A percentile compares a stretch with the other conserved stretches of the same genome.
Conservation (phyloP, 2,888 invertebrate genomes). For the Neria commutata region DNA sequence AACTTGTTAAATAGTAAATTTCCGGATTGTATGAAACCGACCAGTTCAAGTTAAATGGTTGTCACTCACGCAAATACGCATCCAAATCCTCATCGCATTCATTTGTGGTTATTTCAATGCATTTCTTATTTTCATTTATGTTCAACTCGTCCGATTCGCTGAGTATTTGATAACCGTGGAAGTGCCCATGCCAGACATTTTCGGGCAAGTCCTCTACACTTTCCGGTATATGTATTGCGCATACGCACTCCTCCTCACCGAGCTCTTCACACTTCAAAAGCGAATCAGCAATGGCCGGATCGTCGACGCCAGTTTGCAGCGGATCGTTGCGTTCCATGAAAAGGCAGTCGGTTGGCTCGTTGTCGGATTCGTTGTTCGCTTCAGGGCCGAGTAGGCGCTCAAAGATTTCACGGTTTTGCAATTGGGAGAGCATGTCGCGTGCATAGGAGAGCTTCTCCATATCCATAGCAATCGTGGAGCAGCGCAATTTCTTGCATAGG, state of each 20-base stretch:
- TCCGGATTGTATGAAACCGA: too few species aligned
- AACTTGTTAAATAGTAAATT: too few species aligned
- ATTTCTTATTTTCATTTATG: slow-evolving; percentile 42
- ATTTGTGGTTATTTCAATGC: slow-evolving; percentile 37
- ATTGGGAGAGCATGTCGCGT: slow-evolving; percentile 36
- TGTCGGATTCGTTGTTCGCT: background rate
- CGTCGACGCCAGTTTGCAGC: background rate
- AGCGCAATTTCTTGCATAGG: slow-evolving; percentile 41
- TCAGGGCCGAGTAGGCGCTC: slow-evolving; percentile 32
- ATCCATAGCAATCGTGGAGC: slow-evolving; percentile 35
- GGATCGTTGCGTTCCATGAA: background rate
- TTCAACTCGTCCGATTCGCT: slow-evolving; percentile 26
- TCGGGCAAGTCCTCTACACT: slow-evolving; percentile 14
- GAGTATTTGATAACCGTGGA: slow-evolving; percentile 44
- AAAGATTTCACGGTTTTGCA: slow-evolving; percentile 42
- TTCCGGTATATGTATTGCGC: background rate
- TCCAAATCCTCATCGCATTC: slow-evolving; percentile 30
- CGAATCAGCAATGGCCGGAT: background rate
- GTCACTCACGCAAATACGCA: slow-evolving; percentile 39
- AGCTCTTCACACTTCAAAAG: background rate
- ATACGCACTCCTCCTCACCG: slow-evolving; percentile 3
- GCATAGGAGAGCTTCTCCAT: slow-evolving; percentile 40
- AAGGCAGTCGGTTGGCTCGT: background rate
- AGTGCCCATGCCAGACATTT: slow-evolving; percentile 48
- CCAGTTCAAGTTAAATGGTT: background rate